Base-by-base conservation (phyloP, 2,113 vertebrate genomes). In the Raphicerus campestris region DNA sequence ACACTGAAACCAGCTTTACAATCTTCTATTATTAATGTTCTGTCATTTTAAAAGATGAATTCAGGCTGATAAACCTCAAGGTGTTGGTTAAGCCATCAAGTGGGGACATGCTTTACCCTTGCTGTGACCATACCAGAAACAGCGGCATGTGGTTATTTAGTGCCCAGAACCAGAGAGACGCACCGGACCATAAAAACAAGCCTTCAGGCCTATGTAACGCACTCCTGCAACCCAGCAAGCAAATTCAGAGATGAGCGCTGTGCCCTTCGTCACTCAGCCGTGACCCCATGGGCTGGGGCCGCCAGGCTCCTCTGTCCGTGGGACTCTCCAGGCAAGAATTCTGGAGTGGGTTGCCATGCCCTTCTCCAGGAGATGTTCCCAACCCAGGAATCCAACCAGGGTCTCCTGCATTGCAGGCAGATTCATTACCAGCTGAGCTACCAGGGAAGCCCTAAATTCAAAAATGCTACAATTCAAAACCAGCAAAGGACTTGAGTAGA, bases 1-100 rank as follows among this genome's bases (percentile, higher is more conserved):
- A 49, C 47, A 6, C 3, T 17, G 96, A 60, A 83, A 32, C 3
- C 84, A 39, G 91, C 49, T 53, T 30, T 93, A 22, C 60, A 98
- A 49, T 13, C 53, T 14, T 49, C 10, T 84, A 5, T 61, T 66
- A 78, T 60, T 95, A 60, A 77, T n/a, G 11, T 70, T 80, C 45
- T 26, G 26, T 88, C 9, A 53, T 39, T 6, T 66, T 87, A 86
- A 77, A 95, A 85, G 35, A 92, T 24, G 70, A 20, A 63, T 55
- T 78, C 84, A 35, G 60, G 58, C 47, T 47, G 47, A 60, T 7
- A 42, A 82, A 39, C 35, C 35, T 42, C 20, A 75, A 26, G 20
- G 35, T 42, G 39, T 7, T 75, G 35, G 11, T 42, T 75, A 42
- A 75, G 35, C 70, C 22, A 26, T 42, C 70, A 42, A 1, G 11